Conservation (phyloP, 2,113 vertebrate species). For the Erythrolamprus reginae region DNA sequence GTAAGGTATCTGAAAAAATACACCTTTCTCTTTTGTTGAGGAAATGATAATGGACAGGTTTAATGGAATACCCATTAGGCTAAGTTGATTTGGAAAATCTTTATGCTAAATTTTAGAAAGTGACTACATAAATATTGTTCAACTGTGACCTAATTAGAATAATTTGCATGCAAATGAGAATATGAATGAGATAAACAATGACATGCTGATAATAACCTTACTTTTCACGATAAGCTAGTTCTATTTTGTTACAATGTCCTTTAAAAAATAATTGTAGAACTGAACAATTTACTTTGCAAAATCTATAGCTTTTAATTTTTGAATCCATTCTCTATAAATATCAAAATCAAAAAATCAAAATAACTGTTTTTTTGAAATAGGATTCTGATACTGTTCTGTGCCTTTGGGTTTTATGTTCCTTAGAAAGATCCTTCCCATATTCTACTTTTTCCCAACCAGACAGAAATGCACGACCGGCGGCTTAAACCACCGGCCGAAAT, state of each 20-base stretch:
- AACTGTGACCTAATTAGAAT: conserved; percentile 77
- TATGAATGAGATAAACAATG: conserved; percentile 72
- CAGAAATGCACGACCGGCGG: no score
- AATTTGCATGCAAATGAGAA: conserved; percentile 77
- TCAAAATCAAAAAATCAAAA: conserved; percentile 23
- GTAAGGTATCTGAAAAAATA: conserved; percentile 38
- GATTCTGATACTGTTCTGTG: neutral
- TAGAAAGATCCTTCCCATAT: neutral
- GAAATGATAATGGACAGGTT: conserved; percentile 64
- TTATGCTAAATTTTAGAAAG: conserved; percentile 61
- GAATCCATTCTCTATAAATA: conserved; percentile 17
- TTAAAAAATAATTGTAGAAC: conserved; percentile 46
- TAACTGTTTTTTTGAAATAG: neutral
- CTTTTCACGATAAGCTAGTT: conserved; percentile 72
- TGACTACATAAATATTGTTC: conserved; percentile 70
- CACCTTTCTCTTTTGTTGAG: conserved; percentile 39
- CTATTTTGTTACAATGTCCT: conserved; percentile 69
- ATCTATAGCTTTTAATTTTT: conserved; percentile 57
- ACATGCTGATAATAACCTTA: conserved; percentile 74
- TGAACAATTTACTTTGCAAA: conserved; percentile 59
- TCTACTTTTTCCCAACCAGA: neutral
- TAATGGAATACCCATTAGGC: conserved; percentile 68
- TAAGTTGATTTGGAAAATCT: conserved; percentile 61
- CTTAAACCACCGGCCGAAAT: no score
- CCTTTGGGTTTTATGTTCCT: neutral